Conservation (phyloP, 1,140 invertebrate genomes). For the Tigriopus japonicus region DNA sequence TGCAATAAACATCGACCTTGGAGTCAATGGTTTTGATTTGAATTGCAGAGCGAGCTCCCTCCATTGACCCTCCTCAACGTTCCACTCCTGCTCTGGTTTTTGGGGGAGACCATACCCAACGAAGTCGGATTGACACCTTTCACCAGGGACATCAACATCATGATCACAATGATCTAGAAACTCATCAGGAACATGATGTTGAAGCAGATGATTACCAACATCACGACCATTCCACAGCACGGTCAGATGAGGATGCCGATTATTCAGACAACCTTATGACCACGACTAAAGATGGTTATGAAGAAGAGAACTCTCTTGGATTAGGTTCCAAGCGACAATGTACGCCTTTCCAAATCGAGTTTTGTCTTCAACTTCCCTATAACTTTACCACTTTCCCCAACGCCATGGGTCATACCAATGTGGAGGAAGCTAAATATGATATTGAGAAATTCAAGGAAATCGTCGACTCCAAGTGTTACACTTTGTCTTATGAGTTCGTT, state of each 20-base stretch:
- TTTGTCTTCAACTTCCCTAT: slow-evolving; percentile 47
- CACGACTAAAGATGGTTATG: no score
- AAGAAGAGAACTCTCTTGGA: neutral
- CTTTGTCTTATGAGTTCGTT: slow-evolving; percentile 61
- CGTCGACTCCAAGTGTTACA: slow-evolving; percentile 66
- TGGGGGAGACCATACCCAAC: neutral
- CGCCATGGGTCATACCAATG: slow-evolving; percentile 39
- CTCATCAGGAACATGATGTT: no score
- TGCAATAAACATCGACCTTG: no score
- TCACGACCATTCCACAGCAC: no score
- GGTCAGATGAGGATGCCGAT: no score
- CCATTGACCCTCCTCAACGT: neutral
- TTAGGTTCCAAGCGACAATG: slow-evolving; percentile 35
- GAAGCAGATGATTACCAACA: no score
- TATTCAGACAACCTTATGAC: no score
- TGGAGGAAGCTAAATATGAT: slow-evolving; percentile 1
- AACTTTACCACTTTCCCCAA: slow-evolving; percentile 69
- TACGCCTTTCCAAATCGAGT: slow-evolving; percentile 38
- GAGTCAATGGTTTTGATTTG: neutral
- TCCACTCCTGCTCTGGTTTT: neutral
- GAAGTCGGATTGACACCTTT: slow-evolving; percentile 20
- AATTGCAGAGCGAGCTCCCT: neutral
- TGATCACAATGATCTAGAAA: no score
- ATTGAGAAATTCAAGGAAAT: slow-evolving; percentile 32
- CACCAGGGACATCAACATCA: no score